These are phyloP conservation scores for Caerostris darwini DNA, from an alignment of 1,140 invertebrate genomes.

Conservation along the genomic window DNA sequence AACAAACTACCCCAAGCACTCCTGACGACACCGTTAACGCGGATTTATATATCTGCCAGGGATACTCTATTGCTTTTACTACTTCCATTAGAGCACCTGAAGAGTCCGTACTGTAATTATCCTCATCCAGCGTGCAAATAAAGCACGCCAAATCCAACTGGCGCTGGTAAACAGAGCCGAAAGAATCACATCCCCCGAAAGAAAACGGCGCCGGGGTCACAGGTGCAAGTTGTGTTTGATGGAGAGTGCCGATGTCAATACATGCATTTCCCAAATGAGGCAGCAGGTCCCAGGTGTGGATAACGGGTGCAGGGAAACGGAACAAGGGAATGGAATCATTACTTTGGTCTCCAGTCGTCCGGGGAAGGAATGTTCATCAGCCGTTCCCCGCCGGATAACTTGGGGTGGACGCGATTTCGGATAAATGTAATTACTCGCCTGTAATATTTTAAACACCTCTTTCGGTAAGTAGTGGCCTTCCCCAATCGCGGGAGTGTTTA, in stretches of 20 bases:
- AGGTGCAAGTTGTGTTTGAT: background rate
- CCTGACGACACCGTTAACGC: too few species aligned
- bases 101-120: background rate
- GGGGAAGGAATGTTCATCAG: background rate
- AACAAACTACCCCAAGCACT: too few species aligned
- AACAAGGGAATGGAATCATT: background rate
- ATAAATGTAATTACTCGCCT: background rate
- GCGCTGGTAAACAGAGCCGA: background rate
- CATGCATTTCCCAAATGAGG: slow-evolving; percentile 14
- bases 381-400: background rate
- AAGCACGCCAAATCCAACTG: slow-evolving; percentile 10
- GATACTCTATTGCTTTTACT: too few species aligned
- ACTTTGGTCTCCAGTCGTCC: background rate
- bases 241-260: background rate
- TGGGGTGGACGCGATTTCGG: background rate
- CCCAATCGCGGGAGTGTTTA: background rate
- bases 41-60: too few species aligned
- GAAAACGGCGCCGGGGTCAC: background rate
- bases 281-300: slow-evolving; percentile 5
- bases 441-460: background rate
- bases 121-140: background rate
- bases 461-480: background rate
- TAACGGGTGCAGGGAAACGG: background rate
- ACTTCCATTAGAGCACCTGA: too few species aligned
- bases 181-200: background rate